A percentile compares a stretch with the other conserved stretches of the same genome.
Conservation (phyloP, 2,888 invertebrate genomes). For the Netelia melanura region DNA sequence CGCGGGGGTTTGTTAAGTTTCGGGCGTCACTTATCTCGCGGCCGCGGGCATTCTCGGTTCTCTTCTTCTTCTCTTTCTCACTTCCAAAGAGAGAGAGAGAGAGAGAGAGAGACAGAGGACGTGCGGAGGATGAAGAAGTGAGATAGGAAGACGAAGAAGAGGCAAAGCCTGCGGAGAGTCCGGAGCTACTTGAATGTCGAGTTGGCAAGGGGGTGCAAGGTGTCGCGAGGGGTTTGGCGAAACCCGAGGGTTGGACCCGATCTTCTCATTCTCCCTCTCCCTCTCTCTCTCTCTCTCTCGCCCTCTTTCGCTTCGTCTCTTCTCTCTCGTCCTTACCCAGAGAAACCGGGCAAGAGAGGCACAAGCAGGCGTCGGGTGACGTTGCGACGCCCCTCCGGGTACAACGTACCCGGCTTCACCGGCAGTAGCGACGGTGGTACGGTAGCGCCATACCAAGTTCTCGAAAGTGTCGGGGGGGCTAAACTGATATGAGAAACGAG, state of each 20-base stretch:
- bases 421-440: conserved; percentile 35
- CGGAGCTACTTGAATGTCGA: conserved; percentile 49
- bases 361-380: conserved; percentile 80
- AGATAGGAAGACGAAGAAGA: conserved; percentile 60
- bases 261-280: conserved; percentile 13
- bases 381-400: conserved; percentile 81
- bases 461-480: conserved; percentile 83
- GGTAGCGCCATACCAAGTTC: conserved; percentile 78
- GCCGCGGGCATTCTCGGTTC: conserved; percentile 64
- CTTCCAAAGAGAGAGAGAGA: conserved; percentile 25
- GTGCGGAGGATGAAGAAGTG: conserved; percentile 61
- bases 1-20: conserved; percentile 79
- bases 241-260: conserved; percentile 52
- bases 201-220: conserved; percentile 63
- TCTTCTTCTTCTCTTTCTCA: conserved; percentile 22
- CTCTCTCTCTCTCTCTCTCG: conserved; percentile 37
- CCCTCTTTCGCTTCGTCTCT: conserved; percentile 23
- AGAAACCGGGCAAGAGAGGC: conserved; percentile 52
- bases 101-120: conserved; percentile 50
- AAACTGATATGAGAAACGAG: conserved; percentile 85
- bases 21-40: conserved; percentile 82
- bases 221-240: conserved; percentile 64
- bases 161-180: conserved; percentile 37
- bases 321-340: conserved; percentile 23
- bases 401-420: conserved; percentile 51